A percentile compares a stretch with the other conserved stretches of the same genome.
Conservation (phyloP, 2,113 vertebrate species). For the Nothocercus julius region DNA sequence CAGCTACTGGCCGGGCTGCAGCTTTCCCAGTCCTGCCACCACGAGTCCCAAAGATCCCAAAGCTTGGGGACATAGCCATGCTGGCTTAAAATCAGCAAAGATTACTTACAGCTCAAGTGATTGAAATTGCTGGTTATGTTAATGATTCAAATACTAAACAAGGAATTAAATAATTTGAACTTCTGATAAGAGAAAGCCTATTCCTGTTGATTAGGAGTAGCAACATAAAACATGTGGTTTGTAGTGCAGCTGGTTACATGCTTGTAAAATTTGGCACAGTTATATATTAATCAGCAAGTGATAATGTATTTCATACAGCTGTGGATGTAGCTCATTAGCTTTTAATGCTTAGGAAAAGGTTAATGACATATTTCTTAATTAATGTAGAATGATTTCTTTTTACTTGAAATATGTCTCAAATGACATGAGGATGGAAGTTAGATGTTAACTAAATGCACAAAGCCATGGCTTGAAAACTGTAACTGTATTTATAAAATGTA, state of each 20-base stretch:
- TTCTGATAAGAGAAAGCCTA: slow-evolving; percentile 12
- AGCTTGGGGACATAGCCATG: neutral
- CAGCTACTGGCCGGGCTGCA: fast-evolving
- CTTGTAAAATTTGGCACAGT: neutral
- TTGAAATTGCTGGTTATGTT: slow-evolving; percentile 26
- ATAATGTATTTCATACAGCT: neutral
- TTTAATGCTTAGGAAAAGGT: neutral
- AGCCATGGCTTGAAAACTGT: neutral
- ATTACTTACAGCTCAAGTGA: neutral
- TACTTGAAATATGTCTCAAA: neutral
- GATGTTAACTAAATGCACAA: neutral
- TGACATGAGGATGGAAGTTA: neutral
- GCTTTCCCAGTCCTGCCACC: fast-evolving
- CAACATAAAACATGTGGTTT: neutral
- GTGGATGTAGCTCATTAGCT: neutral
- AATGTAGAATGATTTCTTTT: neutral
- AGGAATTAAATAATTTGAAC: slow-evolving; percentile 46
- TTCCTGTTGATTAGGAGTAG: slow-evolving; percentile 10
- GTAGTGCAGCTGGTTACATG: slow-evolving; percentile 5
- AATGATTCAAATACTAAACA: slow-evolving; percentile 21
- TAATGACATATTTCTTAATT: neutral
- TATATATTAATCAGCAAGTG: neutral
- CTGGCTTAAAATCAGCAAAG: neutral
- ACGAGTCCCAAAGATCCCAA: neutral
- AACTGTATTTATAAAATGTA: neutral